A percentile compares a stretch with the other conserved stretches of the same genome.
Evolutionary conservation across 2,888 invertebrate species (phyloP).

Genomic region (Cheilosia scutellata): DNA sequence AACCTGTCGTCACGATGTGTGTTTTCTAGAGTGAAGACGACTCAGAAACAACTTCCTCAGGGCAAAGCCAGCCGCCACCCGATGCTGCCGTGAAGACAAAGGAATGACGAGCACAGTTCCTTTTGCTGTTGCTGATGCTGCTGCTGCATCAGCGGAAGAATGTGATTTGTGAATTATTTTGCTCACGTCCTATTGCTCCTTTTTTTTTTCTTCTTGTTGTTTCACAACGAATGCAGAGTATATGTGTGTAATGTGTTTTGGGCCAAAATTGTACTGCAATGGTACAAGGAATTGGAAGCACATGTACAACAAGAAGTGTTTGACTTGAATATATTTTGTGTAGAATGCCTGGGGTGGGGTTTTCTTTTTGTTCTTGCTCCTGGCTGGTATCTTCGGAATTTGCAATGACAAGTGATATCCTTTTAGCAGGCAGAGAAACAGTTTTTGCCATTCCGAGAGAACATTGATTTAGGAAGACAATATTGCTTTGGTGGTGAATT

Average conservation of each 20-base stretch:
- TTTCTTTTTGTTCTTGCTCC: neutral
- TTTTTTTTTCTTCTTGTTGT: slow-evolving; percentile 27
- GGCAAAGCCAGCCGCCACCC: slow-evolving; percentile 38
- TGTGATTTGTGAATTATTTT: slow-evolving; percentile 75
- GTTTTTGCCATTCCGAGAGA: slow-evolving; percentile 37
- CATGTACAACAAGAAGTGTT: slow-evolving; percentile 65
- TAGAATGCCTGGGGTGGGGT: slow-evolving; percentile 6
- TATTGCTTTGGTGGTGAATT: slow-evolving; percentile 47
- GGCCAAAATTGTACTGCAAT: slow-evolving; percentile 58
- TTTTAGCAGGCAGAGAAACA: slow-evolving; percentile 36
- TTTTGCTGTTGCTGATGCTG: slow-evolving; percentile 28
- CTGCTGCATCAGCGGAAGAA: slow-evolving; percentile 53
- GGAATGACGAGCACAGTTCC: slow-evolving; percentile 54
- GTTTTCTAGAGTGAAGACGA: slow-evolving; percentile 61
- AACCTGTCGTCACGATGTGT: slow-evolving; percentile 63
- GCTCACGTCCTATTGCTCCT: slow-evolving; percentile 67
- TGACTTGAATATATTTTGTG: slow-evolving; percentile 48
- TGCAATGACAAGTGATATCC: slow-evolving; percentile 73
- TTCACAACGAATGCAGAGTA: slow-evolving; percentile 22
- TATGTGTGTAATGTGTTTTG: slow-evolving; percentile 35
- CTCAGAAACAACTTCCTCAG: slow-evolving; percentile 64
- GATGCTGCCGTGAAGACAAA: slow-evolving; percentile 41
- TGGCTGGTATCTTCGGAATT: slow-evolving; percentile 60
- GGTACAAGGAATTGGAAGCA: slow-evolving; percentile 49
- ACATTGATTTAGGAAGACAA: slow-evolving; percentile 62